Percentiles rank a stretch among this genome's conserved stretches.
These are phyloP conservation scores for Canis aureus DNA, from an alignment of 2,113 vertebrate species.

Conservation along the genomic window DNA sequence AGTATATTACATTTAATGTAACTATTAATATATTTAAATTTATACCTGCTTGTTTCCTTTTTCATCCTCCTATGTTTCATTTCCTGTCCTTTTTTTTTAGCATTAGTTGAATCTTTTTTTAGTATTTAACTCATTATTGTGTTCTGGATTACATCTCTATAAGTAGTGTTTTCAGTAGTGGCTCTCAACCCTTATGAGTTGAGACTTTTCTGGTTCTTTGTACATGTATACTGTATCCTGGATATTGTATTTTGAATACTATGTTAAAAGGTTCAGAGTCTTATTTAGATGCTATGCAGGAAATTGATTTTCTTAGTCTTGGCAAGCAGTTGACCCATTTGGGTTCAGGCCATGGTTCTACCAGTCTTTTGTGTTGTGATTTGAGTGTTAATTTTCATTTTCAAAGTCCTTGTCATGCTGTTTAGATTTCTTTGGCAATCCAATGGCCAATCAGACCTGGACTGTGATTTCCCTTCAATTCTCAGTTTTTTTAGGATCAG, in stretches of 20 bases:
- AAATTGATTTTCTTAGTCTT: background rate
- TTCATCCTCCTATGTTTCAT: background rate
- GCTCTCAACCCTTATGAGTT: background rate
- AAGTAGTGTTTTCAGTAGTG: background rate
- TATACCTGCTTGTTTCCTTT: background rate
- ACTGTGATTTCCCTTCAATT: background rate
- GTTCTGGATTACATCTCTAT: background rate
- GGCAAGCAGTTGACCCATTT: background rate
- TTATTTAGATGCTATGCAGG: background rate
- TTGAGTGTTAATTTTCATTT: background rate
- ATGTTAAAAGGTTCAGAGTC: background rate
- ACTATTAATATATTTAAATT: background rate
- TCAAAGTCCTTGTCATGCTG: background rate
- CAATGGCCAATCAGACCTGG: background rate
- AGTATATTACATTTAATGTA: background rate
- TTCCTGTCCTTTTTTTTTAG: background rate
- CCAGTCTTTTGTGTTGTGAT: background rate
- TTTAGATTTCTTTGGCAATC: background rate
- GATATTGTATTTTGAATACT: background rate
- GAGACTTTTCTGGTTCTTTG: background rate
- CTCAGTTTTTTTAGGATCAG: background rate
- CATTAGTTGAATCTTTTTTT: background rate
- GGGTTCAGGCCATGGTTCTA: background rate
- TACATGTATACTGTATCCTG: background rate
- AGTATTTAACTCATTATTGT: background rate